Evolutionary conservation across 2,797 vertebrate genomes (phyloP), one percentile per base, ranked within the genome.

Genomic region (Orestias chungarensis): DNA sequence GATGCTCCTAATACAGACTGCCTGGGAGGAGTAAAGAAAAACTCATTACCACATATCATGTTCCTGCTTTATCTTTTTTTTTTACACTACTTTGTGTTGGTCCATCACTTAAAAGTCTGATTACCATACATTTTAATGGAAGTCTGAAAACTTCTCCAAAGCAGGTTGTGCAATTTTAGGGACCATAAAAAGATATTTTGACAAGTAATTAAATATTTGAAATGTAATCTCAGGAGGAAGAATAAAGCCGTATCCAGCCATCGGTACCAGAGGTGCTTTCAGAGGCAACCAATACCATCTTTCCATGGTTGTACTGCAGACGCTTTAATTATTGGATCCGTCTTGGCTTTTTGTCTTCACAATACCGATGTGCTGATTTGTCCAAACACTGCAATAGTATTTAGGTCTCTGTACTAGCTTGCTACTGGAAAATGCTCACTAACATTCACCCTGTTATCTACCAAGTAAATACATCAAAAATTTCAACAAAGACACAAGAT

Each of bases 381-480:
- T 83, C 71, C 38, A 82, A 84, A 57, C 50, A 71, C 70, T 77
- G 78, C 69, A 75, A 57, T 69, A 68, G 66, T 46, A 73, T 65
- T 73, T 42, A 68, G 73, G 47, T 80, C 52, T 71, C 43, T 70
- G 12, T 54, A 74, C 35, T 80, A 14, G 40, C 38, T 77, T 79
- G 49, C 74, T 73, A 79, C 29, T 73, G 40, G 71, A 71, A 81
- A 55, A 64, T 61, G 69, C 84, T 72, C 40, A 46, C 42, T 70
- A 71, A 84, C 79, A 85, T 82, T 84, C 81, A 78, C 75, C 78
- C 80, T 54, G 71, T 74, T 44, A 71, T 65, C 70, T 75, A 71
- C 62, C 75, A 82, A 90, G 90, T 86, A 87, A 87, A 91, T 83
- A 87, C 66, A 75, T n/a, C 68, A 70, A 74, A 54, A 64, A 78